These are phyloP conservation scores for Myotis davidii DNA, from an alignment of 2,113 vertebrate genomes.

Conservation along the genomic window DNA sequence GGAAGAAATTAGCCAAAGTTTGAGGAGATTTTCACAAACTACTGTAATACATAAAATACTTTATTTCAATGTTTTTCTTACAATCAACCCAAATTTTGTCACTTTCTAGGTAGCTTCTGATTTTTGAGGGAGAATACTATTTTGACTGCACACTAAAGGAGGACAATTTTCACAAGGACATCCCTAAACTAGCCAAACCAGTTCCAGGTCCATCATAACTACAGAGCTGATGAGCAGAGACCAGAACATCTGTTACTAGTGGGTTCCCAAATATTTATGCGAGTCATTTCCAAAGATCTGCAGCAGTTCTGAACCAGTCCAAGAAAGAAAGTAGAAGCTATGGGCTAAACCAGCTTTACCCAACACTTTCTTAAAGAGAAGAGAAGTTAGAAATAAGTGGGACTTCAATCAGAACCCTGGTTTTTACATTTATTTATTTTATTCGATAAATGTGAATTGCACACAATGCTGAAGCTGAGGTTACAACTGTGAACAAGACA, in stretches of 20 bases:
- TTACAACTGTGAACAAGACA: neutral
- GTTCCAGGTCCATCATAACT: neutral
- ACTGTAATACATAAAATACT: neutral
- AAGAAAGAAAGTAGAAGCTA: neutral
- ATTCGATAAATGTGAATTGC: neutral
- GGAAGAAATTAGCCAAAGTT: neutral
- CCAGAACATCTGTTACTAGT: neutral
- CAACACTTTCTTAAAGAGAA: neutral
- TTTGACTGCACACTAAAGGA: neutral
- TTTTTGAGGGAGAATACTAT: neutral
- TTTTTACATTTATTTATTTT: conserved; percentile 21
- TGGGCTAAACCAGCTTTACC: neutral
- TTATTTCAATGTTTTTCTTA: conserved; percentile 8
- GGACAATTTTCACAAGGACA: neutral
- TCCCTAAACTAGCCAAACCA: neutral
- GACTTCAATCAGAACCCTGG: neutral
- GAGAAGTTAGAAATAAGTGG: neutral
- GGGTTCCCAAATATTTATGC: neutral
- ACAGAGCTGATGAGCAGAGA: neutral
- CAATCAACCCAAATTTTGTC: neutral
- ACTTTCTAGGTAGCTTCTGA: neutral
- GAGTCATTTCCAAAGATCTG: neutral
- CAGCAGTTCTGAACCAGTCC: neutral
- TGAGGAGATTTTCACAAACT: conserved; percentile 41
- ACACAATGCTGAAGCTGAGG: neutral